A percentile compares a stretch with the other conserved stretches of the same genome.
Evolutionary conservation across 2,113 vertebrate genomes (phyloP).

Genomic region (Pontoporia blainvillei): DNA sequence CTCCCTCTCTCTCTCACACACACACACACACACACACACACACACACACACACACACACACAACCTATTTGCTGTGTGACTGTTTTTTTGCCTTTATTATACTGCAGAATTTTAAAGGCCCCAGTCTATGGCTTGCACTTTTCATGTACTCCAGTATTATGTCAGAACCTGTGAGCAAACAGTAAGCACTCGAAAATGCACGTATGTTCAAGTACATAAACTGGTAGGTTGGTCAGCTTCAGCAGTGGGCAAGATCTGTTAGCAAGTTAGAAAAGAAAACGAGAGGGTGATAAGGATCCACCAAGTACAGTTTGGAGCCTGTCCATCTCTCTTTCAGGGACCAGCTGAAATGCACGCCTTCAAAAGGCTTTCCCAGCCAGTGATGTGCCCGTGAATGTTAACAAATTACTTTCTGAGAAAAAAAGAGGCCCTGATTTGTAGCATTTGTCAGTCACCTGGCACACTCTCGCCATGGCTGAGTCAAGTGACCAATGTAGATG

Average conservation of each 20-base stretch:
- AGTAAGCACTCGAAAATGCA: neutral
- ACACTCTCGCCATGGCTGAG: neutral
- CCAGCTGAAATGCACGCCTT: neutral
- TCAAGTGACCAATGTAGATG: accelerated
- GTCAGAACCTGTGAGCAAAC: neutral
- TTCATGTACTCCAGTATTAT: neutral
- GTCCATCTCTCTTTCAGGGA: neutral
- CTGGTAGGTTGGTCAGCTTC: neutral
- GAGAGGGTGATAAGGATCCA: neutral
- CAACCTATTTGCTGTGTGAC: neutral
- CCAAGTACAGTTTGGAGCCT: neutral
- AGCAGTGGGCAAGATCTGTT: neutral
- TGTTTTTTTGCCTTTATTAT: neutral
- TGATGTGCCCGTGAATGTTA: neutral
- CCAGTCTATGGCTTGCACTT: neutral
- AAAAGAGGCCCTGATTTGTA: neutral
- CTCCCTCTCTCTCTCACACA: too few relatives aligned
- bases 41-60: neutral
- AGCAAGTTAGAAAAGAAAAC: neutral
- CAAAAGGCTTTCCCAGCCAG: neutral
- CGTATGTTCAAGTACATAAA: neutral
- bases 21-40: neutral
- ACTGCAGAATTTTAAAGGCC: neutral
- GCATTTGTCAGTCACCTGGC: neutral
- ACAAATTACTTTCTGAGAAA: neutral